A percentile compares a stretch with the other conserved stretches of the same genome.
Conservation (phyloP, 2,113 vertebrate species). For the Gymnorhina tibicen region DNA sequence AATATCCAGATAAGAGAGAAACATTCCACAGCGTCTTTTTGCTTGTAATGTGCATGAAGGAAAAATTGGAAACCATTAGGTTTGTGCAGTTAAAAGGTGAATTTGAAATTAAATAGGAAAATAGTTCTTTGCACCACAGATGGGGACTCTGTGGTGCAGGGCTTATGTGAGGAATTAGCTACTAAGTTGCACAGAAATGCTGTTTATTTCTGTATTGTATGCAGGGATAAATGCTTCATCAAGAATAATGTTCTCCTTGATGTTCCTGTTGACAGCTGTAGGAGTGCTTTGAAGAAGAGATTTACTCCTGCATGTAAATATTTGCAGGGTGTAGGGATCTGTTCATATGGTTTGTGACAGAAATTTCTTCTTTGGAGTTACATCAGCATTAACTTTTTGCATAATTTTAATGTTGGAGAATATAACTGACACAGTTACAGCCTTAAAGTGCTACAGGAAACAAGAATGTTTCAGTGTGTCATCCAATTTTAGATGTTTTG, state of each 20-base stretch:
- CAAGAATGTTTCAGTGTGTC: background rate
- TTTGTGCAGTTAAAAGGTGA: background rate
- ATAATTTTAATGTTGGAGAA: background rate
- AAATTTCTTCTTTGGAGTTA: background rate
- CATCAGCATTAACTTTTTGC: background rate
- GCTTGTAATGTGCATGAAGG: background rate
- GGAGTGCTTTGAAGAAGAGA: background rate
- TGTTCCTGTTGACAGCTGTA: background rate
- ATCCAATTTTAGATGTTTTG: background rate
- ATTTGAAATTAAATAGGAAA: background rate
- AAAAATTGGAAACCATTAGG: constrained; percentile 17
- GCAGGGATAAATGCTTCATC: background rate
- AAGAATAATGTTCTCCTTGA: background rate
- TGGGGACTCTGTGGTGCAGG: background rate
- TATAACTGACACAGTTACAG: background rate
- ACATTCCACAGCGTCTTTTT: constrained; percentile 62
- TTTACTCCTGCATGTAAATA: background rate
- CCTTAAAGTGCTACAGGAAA: background rate
- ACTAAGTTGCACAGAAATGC: background rate
- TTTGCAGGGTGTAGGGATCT: background rate
- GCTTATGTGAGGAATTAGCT: background rate
- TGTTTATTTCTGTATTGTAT: background rate
- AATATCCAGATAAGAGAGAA: constrained; percentile 77
- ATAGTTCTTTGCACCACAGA: background rate
- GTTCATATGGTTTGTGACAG: background rate